phyloP scores from a whole-genome alignment of 1,140 invertebrate genomes.

The Drosophila elegans region DNA sequence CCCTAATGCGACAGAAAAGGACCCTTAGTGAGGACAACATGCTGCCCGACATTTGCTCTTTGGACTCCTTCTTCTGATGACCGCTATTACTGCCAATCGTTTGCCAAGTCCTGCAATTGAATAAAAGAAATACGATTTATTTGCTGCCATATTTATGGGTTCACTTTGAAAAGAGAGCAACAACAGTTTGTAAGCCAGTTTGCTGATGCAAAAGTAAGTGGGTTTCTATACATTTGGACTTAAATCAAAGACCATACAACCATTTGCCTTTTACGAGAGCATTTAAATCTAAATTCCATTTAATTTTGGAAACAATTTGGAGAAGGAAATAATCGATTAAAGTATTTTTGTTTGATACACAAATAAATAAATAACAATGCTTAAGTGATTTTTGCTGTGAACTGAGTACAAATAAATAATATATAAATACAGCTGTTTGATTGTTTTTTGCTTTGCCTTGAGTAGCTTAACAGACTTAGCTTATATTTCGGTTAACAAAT shows the following conservation, averaged over 20 bases:
- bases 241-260: not conserved
- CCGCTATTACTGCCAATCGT: constrained; percentile 47
- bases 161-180: constrained; percentile 8
- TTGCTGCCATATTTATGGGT: constrained; percentile 35
- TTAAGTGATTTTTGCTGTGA: no score
- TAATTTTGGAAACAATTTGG: not conserved
- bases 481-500: no score
- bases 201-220: not conserved
- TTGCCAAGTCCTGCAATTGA: constrained; percentile 71
- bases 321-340: no score
- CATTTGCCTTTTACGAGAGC: not conserved
- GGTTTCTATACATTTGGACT: not conserved
- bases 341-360: no score
- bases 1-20: constrained; percentile 26
- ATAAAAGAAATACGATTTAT: constrained; percentile 65
- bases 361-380: no score
- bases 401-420: no score
- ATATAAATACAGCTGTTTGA: no score
- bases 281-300: not conserved
- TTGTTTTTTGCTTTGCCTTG: no score
- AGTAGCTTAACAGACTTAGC: no score
- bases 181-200: not conserved
- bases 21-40: constrained; percentile 34
- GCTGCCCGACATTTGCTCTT: constrained; percentile 36
- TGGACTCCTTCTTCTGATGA: constrained; percentile 36